Conservation (phyloP, 2,888 invertebrate species). For the Macroteleia sp. region DNA sequence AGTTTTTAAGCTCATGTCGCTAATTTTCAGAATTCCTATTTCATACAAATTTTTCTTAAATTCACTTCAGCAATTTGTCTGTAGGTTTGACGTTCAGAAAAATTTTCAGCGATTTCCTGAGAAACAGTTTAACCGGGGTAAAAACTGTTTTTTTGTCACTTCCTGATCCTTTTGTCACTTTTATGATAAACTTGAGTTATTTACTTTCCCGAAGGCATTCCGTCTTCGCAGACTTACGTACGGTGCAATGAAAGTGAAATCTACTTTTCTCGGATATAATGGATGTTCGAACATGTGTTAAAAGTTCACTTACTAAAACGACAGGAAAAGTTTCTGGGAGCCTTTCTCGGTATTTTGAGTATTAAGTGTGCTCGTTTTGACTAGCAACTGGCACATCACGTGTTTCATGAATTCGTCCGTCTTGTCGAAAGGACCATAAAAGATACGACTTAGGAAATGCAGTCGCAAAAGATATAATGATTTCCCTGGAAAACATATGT, state of each 20-base stretch:
- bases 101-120: no score
- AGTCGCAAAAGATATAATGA: conserved; percentile 22
- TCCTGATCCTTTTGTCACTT: no score
- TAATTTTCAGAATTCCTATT: no score
- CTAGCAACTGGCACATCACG: conserved; percentile 47
- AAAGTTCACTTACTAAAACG: conserved; percentile 35
- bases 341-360: conserved; percentile 36
- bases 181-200: no score
- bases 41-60: no score
- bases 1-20: no score
- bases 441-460: conserved; percentile 43
- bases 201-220: conserved; percentile 11
- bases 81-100: no score
- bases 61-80: no score
- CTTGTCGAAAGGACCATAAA: conserved; percentile 49
- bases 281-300: conserved; percentile 40
- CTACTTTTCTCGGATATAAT: conserved; percentile 5
- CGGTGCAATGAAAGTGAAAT: conserved; percentile 14
- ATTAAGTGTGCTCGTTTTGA: conserved; percentile 21
- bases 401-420: conserved; percentile 34
- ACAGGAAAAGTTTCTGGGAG: conserved; percentile 34
- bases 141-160: no score
- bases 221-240: conserved; percentile 19
- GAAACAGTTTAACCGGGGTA: no score
- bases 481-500: conserved; percentile 50